A percentile compares a stretch with the other conserved stretches of the same genome.
Conservation (phyloP, 2,797 vertebrate genomes). For the Emys orbicularis region DNA sequence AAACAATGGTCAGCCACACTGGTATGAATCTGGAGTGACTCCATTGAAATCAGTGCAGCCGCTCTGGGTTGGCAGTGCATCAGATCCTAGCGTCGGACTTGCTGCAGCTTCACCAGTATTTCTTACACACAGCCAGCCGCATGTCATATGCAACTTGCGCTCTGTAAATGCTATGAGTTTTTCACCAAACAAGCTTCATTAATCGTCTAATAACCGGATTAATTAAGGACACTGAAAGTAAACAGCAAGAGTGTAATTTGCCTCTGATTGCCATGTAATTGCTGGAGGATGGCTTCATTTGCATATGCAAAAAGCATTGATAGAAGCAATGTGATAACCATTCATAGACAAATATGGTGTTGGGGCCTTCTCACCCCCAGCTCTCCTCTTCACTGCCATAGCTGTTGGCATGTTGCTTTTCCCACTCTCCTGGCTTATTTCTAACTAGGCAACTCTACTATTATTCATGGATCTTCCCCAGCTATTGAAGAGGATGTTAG, state of each 20-base stretch:
- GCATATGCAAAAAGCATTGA: conserved; percentile 75
- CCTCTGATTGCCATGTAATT: conserved; percentile 83
- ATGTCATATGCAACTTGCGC: neutral
- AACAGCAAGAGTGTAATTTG: conserved; percentile 87
- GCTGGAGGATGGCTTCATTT: conserved; percentile 74
- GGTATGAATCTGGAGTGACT: neutral
- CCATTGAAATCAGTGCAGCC: neutral
- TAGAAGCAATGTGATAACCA: conserved; percentile 27
- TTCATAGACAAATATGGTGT: neutral
- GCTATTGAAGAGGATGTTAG: conserved; percentile 47
- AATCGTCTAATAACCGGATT: conserved; percentile 86
- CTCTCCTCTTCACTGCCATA: neutral
- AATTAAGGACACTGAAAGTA: conserved; percentile 85
- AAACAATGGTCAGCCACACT: accelerated
- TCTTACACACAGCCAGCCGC: neutral
- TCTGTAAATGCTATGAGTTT: conserved; percentile 79
- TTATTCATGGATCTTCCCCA: conserved; percentile 18
- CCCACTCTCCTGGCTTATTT: conserved; percentile 1
- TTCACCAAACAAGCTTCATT: conserved; percentile 84
- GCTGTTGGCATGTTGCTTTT: neutral
- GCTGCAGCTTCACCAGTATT: neutral
- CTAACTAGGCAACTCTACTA: conserved; percentile 38
- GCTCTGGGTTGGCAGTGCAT: neutral
- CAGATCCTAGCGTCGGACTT: neutral
- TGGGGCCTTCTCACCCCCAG: conserved; percentile 10